Conservation (phyloP, 2,888 invertebrate genomes). For the Perithous albicinctus region DNA sequence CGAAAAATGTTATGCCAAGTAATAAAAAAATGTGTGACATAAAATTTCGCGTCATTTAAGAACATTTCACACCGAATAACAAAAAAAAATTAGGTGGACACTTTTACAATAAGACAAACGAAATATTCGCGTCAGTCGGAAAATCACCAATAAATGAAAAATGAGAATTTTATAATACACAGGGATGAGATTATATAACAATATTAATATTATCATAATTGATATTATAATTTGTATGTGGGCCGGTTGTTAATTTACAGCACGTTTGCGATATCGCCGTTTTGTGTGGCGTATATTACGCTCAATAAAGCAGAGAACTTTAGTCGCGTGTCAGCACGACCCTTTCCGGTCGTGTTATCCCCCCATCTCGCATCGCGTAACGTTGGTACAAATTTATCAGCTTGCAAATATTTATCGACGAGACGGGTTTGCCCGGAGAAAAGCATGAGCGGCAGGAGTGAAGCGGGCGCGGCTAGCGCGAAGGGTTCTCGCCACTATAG, state of each 20-base stretch:
- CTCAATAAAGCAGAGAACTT: slow-evolving; percentile 54
- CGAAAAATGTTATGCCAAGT: too few relatives aligned
- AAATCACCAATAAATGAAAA: too few relatives aligned
- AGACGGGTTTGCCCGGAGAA: slow-evolving; percentile 40
- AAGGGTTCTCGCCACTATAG: slow-evolving; percentile 35
- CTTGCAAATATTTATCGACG: slow-evolving; percentile 62
- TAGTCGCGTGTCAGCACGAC: slow-evolving; percentile 48
- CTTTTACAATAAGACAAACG: too few relatives aligned
- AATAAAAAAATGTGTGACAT: too few relatives aligned
- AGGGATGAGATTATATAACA: too few relatives aligned
- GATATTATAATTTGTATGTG: neutral
- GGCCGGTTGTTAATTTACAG: neutral
- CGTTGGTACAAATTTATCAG: slow-evolving; percentile 55
- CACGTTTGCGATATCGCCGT: neutral
- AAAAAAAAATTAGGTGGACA: too few relatives aligned
- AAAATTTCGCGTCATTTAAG: too few relatives aligned
- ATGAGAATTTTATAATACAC: too few relatives aligned
- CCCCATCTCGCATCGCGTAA: slow-evolving; percentile 15
- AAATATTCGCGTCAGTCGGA: too few relatives aligned
- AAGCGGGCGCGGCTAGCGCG: slow-evolving; percentile 35
- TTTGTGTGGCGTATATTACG: slow-evolving; percentile 21
- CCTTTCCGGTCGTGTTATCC: slow-evolving; percentile 58
- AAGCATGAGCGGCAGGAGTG: slow-evolving; percentile 49
- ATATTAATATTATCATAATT: neutral
- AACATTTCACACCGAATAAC: too few relatives aligned